These are phyloP conservation scores for Ceratosolen solmsi DNA, from an alignment of 1,140 invertebrate genomes.

Conservation along the genomic window DNA sequence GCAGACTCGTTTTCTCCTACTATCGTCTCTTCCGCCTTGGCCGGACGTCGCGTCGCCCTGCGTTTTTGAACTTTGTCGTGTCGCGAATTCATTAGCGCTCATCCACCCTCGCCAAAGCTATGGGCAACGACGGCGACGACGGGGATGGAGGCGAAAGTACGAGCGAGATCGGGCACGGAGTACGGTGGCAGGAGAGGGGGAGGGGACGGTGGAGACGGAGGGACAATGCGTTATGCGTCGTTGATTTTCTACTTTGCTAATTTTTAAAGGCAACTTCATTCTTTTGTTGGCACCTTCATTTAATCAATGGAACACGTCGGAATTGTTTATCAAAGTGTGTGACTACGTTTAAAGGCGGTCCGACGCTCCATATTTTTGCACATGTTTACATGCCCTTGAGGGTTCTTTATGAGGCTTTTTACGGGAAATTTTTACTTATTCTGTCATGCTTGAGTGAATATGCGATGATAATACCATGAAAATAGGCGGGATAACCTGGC, in stretches of 20 bases:
- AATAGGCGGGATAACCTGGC: not conserved
- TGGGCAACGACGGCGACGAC: too few species aligned
- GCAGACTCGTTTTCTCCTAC: not conserved
- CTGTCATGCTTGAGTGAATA: not conserved
- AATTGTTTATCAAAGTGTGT: conserved; percentile 27
- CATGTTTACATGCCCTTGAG: not conserved
- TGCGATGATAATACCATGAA: not conserved
- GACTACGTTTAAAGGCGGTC: not conserved
- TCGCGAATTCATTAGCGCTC: conserved; percentile 24
- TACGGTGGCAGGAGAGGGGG: not conserved
- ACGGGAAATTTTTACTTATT: not conserved
- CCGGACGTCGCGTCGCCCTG: not conserved
- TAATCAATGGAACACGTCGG: not conserved
- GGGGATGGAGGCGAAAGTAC: too few species aligned
- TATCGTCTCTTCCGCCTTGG: not conserved
- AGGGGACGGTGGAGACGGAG: not conserved
- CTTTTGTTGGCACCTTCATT: not conserved
- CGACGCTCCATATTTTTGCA: not conserved
- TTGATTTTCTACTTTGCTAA: conserved; percentile 9
- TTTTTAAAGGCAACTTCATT: conserved; percentile 10
- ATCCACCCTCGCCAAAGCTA: not conserved
- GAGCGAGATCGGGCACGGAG: not conserved
- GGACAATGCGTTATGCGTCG: not conserved
- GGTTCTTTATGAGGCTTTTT: not conserved
- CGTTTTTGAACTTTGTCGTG: not conserved